A percentile compares a stretch with the other conserved stretches of the same genome.
Conservation (phyloP, 2,113 vertebrate genomes). For the Lophius piscatorius region DNA sequence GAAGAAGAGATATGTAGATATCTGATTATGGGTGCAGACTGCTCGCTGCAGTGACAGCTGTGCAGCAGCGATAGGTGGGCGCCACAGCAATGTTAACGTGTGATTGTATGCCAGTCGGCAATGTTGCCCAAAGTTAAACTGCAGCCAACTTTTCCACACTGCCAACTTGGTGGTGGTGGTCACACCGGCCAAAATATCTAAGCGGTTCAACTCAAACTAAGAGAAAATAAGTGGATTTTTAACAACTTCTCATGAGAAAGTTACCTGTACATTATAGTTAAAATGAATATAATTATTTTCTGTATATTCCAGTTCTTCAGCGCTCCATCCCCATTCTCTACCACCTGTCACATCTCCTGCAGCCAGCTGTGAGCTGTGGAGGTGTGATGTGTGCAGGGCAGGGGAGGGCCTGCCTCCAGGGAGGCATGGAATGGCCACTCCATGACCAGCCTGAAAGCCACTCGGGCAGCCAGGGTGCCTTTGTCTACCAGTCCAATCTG, state of each 20-base stretch:
- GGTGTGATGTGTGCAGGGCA: slow-evolving; percentile 13
- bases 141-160: slow-evolving; percentile 70
- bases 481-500: slow-evolving; percentile 74
- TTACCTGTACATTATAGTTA: slow-evolving; percentile 4
- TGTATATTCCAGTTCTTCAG: slow-evolving; percentile 10
- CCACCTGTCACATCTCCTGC: slow-evolving; percentile 26
- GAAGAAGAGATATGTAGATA: slow-evolving; percentile 64
- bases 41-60: slow-evolving; percentile 70
- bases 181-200: slow-evolving; percentile 53
- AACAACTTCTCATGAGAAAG: slow-evolving; percentile 33
- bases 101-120: slow-evolving; percentile 72
- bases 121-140: slow-evolving; percentile 72
- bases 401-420: slow-evolving; percentile 30
- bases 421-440: slow-evolving; percentile 62
- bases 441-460: slow-evolving; percentile 59
- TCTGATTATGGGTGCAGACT: slow-evolving; percentile 62
- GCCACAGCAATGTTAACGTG: slow-evolving; percentile 64
- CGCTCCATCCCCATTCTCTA: slow-evolving; percentile 23
- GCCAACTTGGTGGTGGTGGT: slow-evolving; percentile 68
- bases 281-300: neutral
- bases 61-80: slow-evolving; percentile 75
- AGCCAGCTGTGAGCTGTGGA: slow-evolving; percentile 47
- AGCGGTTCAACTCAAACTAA: slow-evolving; percentile 39
- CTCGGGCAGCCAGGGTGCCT: slow-evolving; percentile 51
- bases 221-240: slow-evolving; percentile 37